Conservation (phyloP, 2,797 vertebrate species). For the Enteromius radiatus region DNA sequence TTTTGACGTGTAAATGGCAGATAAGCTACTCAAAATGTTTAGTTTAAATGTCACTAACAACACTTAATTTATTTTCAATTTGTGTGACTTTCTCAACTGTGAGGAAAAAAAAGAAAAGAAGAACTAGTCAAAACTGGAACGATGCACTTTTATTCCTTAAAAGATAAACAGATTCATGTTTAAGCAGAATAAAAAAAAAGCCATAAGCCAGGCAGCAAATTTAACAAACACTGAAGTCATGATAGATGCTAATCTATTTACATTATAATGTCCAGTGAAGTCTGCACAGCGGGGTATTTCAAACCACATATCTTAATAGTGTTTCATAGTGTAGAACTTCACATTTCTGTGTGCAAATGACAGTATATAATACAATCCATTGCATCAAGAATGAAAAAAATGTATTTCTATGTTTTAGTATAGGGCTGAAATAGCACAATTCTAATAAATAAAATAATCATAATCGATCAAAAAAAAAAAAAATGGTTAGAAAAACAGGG, state of each 20-base stretch:
- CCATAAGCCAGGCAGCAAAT: constrained; percentile 43
- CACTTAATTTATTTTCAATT: constrained; percentile 3
- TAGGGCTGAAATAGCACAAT: not conserved
- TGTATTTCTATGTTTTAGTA: not conserved
- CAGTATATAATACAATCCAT: not conserved
- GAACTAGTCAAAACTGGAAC: constrained; percentile 12
- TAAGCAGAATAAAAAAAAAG: constrained; percentile 52
- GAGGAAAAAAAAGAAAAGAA: not conserved
- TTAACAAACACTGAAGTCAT: constrained; percentile 27
- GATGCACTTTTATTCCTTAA: constrained; percentile 22
- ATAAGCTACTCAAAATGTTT: constrained; percentile 27
- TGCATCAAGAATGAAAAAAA: not conserved
- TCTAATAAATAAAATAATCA: not conserved
- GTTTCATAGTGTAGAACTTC: constrained; percentile 22
- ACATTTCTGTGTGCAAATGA: not conserved
- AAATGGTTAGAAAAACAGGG: not conserved
- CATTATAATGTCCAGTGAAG: constrained; percentile 29
- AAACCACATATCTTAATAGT: not conserved
- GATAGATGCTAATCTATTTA: constrained; percentile 36
- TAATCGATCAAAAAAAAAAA: not conserved
- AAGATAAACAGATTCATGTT: constrained; percentile 47
- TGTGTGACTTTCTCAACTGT: not conserved
- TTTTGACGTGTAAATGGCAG: constrained; percentile 16
- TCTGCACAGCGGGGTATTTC: constrained; percentile 37
- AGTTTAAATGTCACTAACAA: constrained; percentile 18